phyloP scores from a whole-genome alignment of 2,113 vertebrate species.

The Sinocyclocheilus anophthalmus region DNA sequence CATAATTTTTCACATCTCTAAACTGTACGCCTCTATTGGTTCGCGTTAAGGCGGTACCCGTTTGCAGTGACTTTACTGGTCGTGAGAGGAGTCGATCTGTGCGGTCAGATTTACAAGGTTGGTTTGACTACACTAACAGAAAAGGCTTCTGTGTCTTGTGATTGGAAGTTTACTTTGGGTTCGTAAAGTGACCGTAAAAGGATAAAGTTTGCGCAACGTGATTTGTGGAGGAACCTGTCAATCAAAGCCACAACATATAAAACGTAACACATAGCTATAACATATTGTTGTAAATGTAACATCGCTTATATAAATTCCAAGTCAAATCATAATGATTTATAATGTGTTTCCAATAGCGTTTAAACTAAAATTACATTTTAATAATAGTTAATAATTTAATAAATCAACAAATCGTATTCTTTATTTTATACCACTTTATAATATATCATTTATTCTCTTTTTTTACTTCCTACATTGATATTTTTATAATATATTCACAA shows the following conservation, averaged over 20 bases:
- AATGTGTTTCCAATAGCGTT: too few species aligned
- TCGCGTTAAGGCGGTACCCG: background rate
- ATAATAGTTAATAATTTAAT: too few species aligned
- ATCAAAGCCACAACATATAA: conserved; percentile 19
- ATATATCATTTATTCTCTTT: background rate
- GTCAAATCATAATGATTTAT: too few species aligned
- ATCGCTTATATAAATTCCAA: too few species aligned
- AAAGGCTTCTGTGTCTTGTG: background rate
- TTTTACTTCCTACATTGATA: background rate
- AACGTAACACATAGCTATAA: background rate
- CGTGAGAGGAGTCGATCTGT: background rate
- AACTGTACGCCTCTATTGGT: conserved; percentile 38
- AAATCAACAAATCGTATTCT: too few species aligned
- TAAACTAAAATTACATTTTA: too few species aligned
- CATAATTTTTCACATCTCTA: background rate
- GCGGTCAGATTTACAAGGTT: conserved; percentile 22
- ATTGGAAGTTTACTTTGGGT: conserved; percentile 63
- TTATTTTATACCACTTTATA: background rate
- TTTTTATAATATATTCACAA: background rate
- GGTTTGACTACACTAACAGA: conserved; percentile 45
- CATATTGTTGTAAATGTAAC: too few species aligned
- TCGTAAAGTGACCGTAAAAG: conserved; percentile 65
- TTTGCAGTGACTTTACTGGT: conserved; percentile 47
- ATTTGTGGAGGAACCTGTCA: conserved; percentile 57
- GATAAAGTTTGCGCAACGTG: conserved; percentile 12